Evolutionary conservation across 2,888 invertebrate species (phyloP).

Genomic region (Dorcus parallelipipedus): DNA sequence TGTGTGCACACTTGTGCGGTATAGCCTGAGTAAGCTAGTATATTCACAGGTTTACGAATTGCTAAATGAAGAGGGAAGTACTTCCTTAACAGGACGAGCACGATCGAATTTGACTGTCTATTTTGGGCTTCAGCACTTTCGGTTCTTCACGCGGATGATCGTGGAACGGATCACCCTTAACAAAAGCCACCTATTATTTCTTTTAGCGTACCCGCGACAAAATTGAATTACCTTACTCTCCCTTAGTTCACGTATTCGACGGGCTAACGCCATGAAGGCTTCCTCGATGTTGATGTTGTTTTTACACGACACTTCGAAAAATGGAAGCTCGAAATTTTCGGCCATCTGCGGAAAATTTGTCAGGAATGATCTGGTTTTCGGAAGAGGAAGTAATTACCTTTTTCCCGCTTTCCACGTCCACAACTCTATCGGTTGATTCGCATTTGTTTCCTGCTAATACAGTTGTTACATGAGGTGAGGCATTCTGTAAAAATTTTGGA

Average conservation of each 20-base stretch:
- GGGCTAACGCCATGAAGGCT: constrained; percentile 74
- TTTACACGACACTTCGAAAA: constrained; percentile 86
- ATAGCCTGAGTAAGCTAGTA: too few species aligned
- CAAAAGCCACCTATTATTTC: too few species aligned
- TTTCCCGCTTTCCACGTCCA: constrained; percentile 75
- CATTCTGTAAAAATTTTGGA: constrained; percentile 59
- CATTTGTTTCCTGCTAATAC: constrained; percentile 84
- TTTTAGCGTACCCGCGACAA: too few species aligned
- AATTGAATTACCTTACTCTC: constrained; percentile 22
- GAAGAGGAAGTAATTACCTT: constrained; percentile 55
- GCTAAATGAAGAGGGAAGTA: background rate
- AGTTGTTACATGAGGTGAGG: constrained; percentile 82
- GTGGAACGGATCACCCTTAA: constrained; percentile 36
- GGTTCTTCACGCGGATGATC: constrained; percentile 31
- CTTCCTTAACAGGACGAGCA: constrained; percentile 32
- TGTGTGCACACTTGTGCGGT: too few species aligned
- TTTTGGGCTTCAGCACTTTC: constrained; percentile 31
- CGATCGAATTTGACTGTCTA: constrained; percentile 30
- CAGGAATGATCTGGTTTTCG: background rate
- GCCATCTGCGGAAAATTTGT: constrained; percentile 61
- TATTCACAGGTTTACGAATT: too few species aligned
- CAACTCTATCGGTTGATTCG: constrained; percentile 72
- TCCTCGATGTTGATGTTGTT: constrained; percentile 82
- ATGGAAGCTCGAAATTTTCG: constrained; percentile 83
- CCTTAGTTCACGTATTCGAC: constrained; percentile 69